phyloP scores from a whole-genome alignment of 2,888 invertebrate genomes.

The Cephalotes varians region DNA sequence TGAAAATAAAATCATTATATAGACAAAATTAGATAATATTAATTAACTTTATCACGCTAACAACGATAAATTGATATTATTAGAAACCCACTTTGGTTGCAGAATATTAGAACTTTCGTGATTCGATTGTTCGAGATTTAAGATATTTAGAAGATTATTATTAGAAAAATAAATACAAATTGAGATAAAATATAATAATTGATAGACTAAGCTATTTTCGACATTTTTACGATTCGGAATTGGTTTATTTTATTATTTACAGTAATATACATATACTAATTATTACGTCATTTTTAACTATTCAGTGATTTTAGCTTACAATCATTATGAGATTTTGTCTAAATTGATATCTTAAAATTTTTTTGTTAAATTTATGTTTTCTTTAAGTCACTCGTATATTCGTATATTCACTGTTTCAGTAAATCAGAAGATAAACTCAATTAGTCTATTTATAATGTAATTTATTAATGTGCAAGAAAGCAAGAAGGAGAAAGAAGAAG shows the following conservation, averaged over 20 bases:
- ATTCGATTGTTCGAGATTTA: not conserved
- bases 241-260: not conserved
- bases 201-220: not conserved
- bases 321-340: not conserved
- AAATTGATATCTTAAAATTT: not conserved
- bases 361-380: not conserved
- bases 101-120: not conserved
- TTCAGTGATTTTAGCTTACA: not conserved
- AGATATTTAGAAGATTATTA: too few species aligned
- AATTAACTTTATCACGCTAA: conserved; percentile 16
- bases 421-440: not conserved
- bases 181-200: not conserved
- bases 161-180: conserved; percentile 25
- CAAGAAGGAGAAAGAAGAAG: not conserved
- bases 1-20: not conserved
- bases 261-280: conserved; percentile 1
- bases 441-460: not conserved
- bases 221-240: not conserved
- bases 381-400: not conserved
- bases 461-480: not conserved
- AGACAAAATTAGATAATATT: not conserved
- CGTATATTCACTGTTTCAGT: not conserved
- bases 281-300: not conserved
- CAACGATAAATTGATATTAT: conserved; percentile 12
- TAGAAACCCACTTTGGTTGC: not conserved